Evolutionary conservation across 2,888 invertebrate species (phyloP), one percentile per base, ranked within the genome.

Genomic region (Atrina japonica): DNA sequence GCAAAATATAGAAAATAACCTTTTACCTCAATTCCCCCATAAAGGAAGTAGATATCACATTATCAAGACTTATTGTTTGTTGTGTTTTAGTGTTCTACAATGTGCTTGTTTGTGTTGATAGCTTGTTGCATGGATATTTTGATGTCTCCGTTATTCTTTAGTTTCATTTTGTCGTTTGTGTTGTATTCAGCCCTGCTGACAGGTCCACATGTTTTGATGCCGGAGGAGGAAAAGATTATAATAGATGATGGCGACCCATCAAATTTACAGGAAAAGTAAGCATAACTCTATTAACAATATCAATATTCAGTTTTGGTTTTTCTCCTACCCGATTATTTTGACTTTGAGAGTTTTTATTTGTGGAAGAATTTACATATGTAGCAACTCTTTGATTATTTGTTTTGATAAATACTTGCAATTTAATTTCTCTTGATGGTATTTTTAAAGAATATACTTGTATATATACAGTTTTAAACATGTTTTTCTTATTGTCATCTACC

Each of bases 151-250:
- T 56, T 35, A 29, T 30, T 41, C 23, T 14, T 23, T 27, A 25
- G 52, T 52, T 25, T 29, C 30, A 14, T 50, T 50, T n/a, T 23
- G 27, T 25, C 55, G 49, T 73, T 61, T 69, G 53, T 60, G 52
- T 68, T 40, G 58, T 63, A 67, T 70, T 45, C 82, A 86, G 85
- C 83, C 16, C 76, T 85, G 58, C 70, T 82, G 53, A 80, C 75
- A 70, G 83, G 82, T 76, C 92, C 92, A 9, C 92, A 92, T 78
- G 86, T 93, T 65, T 87, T 93, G 60, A 90, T 92, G 50, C 91
- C 92, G 1, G 92, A 92, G 73, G 92, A 93, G 70, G 93, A 93
- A 83, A 93, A 93, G 80, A 92, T 93, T 29, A 90, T 92, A 41
- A 88, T 92, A 49, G 92, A 93, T 83, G 92, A 92, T 79, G 92